Evolutionary conservation across 2,888 invertebrate species (phyloP), one percentile per base, ranked within the genome.

Genomic region (Belgica antarctica): DNA sequence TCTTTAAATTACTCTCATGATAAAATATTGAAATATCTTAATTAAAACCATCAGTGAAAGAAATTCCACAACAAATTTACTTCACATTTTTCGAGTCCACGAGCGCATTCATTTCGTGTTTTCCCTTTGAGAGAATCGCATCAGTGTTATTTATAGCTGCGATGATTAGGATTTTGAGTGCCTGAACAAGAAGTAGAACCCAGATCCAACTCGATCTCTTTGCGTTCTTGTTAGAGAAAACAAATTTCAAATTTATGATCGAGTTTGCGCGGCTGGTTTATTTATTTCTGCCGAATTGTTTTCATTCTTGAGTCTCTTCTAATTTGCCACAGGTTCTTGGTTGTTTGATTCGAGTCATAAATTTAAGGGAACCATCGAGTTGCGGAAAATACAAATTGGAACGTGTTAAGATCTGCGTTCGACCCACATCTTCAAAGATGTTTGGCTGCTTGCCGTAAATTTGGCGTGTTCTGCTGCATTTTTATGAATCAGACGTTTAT

Each of bases 161-260:
- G 59, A 59, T 59, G 59, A 59, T 59, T 59, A 59, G 59, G n/a
- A n/a, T 59, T 59, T 59, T n/a, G n/a, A n/a, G n/a, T n/a, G n/a
- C n/a, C n/a, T n/a, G n/a, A n/a, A n/a, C n/a, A n/a, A n/a, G n/a
- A n/a, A n/a, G n/a, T n/a, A n/a, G n/a, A n/a, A n/a, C n/a, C n/a
- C n/a, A n/a, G n/a, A n/a, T 19, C 22, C 52, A 17, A 22, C 52
- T 19, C 22, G 7, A 22, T 52, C 19, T n/a, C n/a, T n/a, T n/a
- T 22, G 52, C 52, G 17, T 59, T 59, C 27, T 27, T 59, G 59
- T 27, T 59, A 10, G 2, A 41, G 10, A 41, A n/a, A n/a, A n/a
- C n/a, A n/a, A 41, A 41, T 41, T 10, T n/a, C n/a, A n/a, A n/a
- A 41, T 41, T 41, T 41, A 41, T 15, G 41, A 41, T 41, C 41